Percentiles rank a stretch among this genome's conserved stretches.
These are phyloP conservation scores for Anser brachyrhynchus DNA, from an alignment of 2,113 vertebrate species.

Conservation along the genomic window DNA sequence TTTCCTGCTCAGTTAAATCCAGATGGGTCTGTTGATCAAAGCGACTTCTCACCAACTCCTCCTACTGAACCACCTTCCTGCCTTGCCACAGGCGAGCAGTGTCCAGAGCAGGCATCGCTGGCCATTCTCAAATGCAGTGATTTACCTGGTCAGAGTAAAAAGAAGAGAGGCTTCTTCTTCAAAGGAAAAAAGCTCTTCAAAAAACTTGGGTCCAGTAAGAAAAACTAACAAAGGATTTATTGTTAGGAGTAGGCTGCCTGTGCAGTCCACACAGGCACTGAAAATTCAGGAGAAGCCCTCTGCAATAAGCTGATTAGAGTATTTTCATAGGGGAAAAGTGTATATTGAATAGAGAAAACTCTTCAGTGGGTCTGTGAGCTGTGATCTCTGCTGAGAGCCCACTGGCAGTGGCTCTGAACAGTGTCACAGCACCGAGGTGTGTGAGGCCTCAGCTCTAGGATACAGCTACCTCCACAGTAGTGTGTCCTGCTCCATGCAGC, in stretches of 20 bases:
- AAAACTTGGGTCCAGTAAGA: conserved; percentile 90
- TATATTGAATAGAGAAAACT: neutral
- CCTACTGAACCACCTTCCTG: conserved; percentile 10
- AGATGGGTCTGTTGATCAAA: conserved; percentile 43
- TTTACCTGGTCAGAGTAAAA: conserved; percentile 75
- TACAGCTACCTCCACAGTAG: neutral
- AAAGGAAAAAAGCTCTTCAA: conserved; percentile 91
- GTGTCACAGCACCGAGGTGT: neutral
- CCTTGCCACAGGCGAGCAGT: neutral
- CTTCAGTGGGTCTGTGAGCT: neutral
- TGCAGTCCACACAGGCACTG: neutral
- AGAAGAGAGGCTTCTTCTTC: conserved; percentile 88
- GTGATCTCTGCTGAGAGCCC: neutral
- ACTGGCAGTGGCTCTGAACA: neutral
- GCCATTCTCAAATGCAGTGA: neutral
- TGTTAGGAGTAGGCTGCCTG: neutral
- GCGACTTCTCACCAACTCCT: conserved; percentile 9
- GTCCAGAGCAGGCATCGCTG: neutral
- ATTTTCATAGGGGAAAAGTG: neutral
- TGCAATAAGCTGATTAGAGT: conserved; percentile 5
- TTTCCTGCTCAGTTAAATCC: conserved; percentile 60
- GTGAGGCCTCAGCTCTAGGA: neutral
- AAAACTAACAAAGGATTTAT: conserved; percentile 71
- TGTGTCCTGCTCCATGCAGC: neutral
- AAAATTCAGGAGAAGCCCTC: neutral